Conservation (phyloP, 2,888 invertebrate genomes). For the Drosophila trichaetosa region DNA sequence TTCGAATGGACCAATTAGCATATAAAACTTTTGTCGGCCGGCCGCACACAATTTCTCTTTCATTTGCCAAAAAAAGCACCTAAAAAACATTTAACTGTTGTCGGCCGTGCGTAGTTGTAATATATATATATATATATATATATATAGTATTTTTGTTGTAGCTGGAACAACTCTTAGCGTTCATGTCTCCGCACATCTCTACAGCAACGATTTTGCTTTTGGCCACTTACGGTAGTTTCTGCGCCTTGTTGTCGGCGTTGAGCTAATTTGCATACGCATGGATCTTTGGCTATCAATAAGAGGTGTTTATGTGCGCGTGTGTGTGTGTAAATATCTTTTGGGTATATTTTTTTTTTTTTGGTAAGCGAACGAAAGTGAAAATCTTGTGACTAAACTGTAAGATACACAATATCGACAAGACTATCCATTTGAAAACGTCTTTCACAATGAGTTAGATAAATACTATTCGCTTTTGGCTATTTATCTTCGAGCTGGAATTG, state of each 20-base stretch:
- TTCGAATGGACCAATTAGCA: constrained; percentile 66
- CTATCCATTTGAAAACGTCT: constrained; percentile 58
- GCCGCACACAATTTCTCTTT: constrained; percentile 74
- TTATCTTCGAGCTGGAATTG: constrained; percentile 35
- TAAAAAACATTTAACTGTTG: constrained; percentile 64
- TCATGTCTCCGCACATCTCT: constrained; percentile 62
- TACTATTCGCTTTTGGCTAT: constrained; percentile 42
- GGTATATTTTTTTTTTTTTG: constrained; percentile 31
- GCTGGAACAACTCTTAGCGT: constrained; percentile 18
- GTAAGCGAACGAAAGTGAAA: constrained; percentile 71
- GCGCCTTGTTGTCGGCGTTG: constrained; percentile 58
- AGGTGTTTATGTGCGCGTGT: constrained; percentile 6
- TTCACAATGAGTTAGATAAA: constrained; percentile 63
- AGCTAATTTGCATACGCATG: constrained; percentile 75
- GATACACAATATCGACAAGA: constrained; percentile 46
- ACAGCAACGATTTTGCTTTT: constrained; percentile 69
- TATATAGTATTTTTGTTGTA: constrained; percentile 8
- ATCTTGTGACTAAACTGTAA: constrained; percentile 52
- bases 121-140: background rate
- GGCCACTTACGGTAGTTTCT: constrained; percentile 74
- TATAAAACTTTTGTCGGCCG: constrained; percentile 58
- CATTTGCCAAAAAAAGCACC: constrained; percentile 69
- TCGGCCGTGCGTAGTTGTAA: constrained; percentile 41
- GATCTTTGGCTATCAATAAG: constrained; percentile 20
- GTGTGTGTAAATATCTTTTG: constrained; percentile 38